Conservation (phyloP, 2,888 invertebrate species). For the Caenorhabditis uteleia region DNA sequence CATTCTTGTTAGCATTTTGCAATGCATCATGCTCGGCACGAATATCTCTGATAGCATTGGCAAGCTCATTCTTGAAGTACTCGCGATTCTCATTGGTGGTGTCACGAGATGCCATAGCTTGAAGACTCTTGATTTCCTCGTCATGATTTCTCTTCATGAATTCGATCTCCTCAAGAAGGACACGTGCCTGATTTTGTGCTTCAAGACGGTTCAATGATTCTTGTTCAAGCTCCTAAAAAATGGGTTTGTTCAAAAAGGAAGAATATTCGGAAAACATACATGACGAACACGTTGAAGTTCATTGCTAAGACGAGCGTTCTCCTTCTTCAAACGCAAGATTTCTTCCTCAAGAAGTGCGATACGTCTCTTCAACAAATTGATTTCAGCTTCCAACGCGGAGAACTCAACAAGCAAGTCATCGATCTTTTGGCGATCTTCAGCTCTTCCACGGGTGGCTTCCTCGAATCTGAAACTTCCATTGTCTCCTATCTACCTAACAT, state of each 20-base stretch:
- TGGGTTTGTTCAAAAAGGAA: not conserved
- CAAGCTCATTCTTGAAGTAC: conserved; percentile 74
- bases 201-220: conserved; percentile 73
- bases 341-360: conserved; percentile 70
- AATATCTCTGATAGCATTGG: conserved; percentile 73
- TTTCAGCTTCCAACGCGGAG: conserved; percentile 72
- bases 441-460: conserved; percentile 62
- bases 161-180: conserved; percentile 73
- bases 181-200: conserved; percentile 73
- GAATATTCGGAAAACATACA: conserved; percentile 3
- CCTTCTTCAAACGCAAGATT: conserved; percentile 70
- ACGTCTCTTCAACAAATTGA: conserved; percentile 69
- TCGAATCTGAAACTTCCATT: conserved; percentile 66
- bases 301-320: conserved; percentile 67
- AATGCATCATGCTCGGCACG: conserved; percentile 72
- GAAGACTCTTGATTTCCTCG: conserved; percentile 72
- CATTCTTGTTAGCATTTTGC: conserved; percentile 71
- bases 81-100: conserved; percentile 74
- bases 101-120: conserved; percentile 73
- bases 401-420: conserved; percentile 72
- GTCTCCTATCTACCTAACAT: not conserved
- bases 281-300: conserved; percentile 44
- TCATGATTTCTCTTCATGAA: conserved; percentile 73
- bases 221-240: conserved; percentile 72
- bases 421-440: conserved; percentile 70